These are phyloP conservation scores for Cheilinus undulatus DNA, from an alignment of 2,113 vertebrate genomes.

Conservation along the genomic window DNA sequence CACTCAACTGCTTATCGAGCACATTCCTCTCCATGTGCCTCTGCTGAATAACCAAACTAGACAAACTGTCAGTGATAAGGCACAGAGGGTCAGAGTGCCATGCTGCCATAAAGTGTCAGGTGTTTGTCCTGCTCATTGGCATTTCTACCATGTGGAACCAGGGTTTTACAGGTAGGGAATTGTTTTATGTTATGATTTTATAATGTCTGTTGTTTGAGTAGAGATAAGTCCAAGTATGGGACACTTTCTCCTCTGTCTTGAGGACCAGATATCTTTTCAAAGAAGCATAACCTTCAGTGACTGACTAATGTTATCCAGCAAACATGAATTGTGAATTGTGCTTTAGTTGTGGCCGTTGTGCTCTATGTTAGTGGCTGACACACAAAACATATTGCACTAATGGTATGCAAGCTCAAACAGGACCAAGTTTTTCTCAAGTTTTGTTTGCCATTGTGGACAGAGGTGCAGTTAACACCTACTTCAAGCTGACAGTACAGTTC, in stretches of 20 bases:
- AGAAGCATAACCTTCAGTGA: neutral
- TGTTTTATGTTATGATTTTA: constrained; percentile 32
- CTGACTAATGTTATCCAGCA: neutral
- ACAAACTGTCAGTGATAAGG: constrained; percentile 39
- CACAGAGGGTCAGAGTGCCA: constrained; percentile 13
- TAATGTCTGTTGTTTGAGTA: neutral
- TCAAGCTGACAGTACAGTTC: too few relatives aligned
- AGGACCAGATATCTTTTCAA: neutral
- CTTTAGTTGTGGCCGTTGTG: too few relatives aligned
- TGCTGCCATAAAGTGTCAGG: constrained; percentile 47
- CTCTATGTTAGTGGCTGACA: too few relatives aligned
- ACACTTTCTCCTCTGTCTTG: neutral
- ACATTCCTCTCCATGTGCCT: constrained; percentile 58
- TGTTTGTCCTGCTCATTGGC: constrained; percentile 29
- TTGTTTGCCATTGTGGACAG: too few relatives aligned
- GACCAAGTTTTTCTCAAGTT: too few relatives aligned
- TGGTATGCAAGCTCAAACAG: too few relatives aligned
- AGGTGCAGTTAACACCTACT: too few relatives aligned
- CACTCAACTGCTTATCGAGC: constrained; percentile 48
- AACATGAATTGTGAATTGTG: too few relatives aligned
- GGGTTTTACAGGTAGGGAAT: neutral
- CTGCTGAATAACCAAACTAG: constrained; percentile 41
- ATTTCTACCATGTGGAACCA: neutral
- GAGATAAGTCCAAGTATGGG: neutral
- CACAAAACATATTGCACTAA: too few relatives aligned